Conservation (phyloP, 2,797 vertebrate genomes). For the Acanthopagrus latus region DNA sequence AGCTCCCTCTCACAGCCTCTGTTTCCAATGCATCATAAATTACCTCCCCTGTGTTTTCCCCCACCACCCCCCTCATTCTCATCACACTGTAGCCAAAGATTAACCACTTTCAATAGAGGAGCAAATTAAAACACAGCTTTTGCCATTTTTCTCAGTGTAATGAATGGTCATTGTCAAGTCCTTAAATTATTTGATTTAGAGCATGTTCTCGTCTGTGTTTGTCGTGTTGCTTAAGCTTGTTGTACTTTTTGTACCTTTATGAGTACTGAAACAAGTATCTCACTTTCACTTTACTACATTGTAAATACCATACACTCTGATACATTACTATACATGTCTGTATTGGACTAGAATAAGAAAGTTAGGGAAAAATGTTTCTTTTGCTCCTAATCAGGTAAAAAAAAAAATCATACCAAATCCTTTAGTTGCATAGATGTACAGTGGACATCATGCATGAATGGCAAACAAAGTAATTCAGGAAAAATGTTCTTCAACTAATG, state of each 20-base stretch:
- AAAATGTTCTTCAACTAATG: too few relatives aligned
- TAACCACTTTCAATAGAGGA: constrained; percentile 75
- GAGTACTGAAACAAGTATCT: background rate
- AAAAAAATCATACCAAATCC: too few relatives aligned
- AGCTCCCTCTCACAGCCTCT: constrained; percentile 90
- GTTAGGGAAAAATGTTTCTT: background rate
- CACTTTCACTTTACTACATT: background rate
- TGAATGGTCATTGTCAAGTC: constrained; percentile 46
- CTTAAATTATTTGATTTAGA: constrained; percentile 56
- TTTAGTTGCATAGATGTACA: too few relatives aligned
- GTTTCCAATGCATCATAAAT: constrained; percentile 90
- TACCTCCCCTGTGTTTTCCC: constrained; percentile 70
- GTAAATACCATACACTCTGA: constrained; percentile 4
- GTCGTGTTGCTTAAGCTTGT: constrained; percentile 11
- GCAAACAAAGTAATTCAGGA: too few relatives aligned
- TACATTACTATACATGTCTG: background rate
- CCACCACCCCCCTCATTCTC: constrained; percentile 31
- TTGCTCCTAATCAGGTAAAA: too few relatives aligned
- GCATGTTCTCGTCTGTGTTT: constrained; percentile 36
- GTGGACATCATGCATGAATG: too few relatives aligned
- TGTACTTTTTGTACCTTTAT: background rate
- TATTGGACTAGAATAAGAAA: constrained; percentile 1
- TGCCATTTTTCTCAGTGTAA: constrained; percentile 61
- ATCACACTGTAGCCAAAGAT: constrained; percentile 76
- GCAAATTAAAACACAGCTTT: constrained; percentile 79